Conservation (phyloP, 1,140 invertebrate species). For the Anthonomus grandis region DNA sequence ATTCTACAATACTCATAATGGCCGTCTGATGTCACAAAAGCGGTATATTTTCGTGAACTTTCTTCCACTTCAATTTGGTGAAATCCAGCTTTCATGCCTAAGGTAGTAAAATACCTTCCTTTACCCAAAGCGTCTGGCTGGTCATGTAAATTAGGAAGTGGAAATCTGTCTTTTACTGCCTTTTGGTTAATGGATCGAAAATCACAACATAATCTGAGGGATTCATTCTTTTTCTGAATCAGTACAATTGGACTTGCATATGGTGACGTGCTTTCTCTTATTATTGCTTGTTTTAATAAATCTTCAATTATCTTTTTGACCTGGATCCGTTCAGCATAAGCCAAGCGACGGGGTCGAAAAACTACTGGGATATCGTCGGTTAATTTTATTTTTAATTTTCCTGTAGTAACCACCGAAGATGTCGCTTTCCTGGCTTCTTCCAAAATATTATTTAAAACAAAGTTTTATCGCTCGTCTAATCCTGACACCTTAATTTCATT, state of each 20-base stretch:
- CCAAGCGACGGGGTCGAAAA: constrained; percentile 13
- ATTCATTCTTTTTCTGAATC: constrained; percentile 43
- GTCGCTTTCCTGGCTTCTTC: too few species aligned
- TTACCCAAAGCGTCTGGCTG: constrained; percentile 39
- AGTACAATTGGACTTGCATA: constrained; percentile 46
- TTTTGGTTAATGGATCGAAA: constrained; percentile 42
- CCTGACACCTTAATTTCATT: too few species aligned
- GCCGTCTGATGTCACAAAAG: constrained; percentile 37
- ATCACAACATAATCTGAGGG: constrained; percentile 42
- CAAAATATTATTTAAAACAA: too few species aligned
- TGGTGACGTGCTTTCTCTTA: constrained; percentile 41
- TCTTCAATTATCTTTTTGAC: constrained; percentile 11
- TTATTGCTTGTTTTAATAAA: constrained; percentile 40
- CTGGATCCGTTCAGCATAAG: constrained; percentile 7
- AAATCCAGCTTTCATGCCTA: constrained; percentile 34
- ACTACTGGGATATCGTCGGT: constrained; percentile 5
- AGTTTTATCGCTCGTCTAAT: too few species aligned
- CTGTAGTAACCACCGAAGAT: not conserved
- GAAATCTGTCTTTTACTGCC: constrained; percentile 45
- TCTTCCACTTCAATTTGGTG: constrained; percentile 40
- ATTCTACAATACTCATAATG: constrained; percentile 49
- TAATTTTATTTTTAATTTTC: constrained; percentile 6
- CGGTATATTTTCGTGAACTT: constrained; percentile 35
- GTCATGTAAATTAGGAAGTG: constrained; percentile 50
- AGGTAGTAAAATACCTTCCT: constrained; percentile 32